phyloP scores from a whole-genome alignment of 2,797 vertebrate species.

The Sebastes matsubarae region DNA sequence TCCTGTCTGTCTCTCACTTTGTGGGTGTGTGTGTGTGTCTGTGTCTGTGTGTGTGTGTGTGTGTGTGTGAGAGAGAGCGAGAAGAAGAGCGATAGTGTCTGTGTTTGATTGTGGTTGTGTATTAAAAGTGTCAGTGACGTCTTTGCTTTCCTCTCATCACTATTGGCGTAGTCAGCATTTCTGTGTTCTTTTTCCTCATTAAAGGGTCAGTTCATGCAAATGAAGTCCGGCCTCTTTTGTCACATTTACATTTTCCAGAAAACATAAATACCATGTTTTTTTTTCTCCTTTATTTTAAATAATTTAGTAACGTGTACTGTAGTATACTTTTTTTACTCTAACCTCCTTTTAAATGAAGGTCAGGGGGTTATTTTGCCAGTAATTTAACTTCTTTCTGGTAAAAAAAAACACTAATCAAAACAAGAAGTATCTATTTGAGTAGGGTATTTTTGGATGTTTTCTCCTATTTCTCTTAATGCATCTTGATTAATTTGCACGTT shows the following conservation, averaged over 20 bases:
- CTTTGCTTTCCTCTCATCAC: not conserved
- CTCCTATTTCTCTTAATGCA: not conserved
- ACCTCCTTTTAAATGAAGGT: not conserved
- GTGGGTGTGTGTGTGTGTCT: conserved; percentile 5
- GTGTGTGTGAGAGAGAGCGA: not conserved
- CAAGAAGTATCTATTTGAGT: not conserved
- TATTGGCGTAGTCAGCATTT: not conserved
- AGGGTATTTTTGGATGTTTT: not conserved
- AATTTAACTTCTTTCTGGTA: not conserved
- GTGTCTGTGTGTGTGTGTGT: not conserved
- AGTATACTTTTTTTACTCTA: not conserved
- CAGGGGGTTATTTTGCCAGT: not conserved
- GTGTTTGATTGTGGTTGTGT: conserved; percentile 16
- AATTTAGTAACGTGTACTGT: not conserved
- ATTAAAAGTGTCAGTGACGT: not conserved
- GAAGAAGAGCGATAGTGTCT: not conserved
- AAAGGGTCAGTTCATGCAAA: not conserved
- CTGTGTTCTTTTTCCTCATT: not conserved
- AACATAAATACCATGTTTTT: not conserved
- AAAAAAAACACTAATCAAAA: not conserved
- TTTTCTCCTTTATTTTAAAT: not conserved
- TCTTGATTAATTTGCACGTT: conserved; percentile 21
- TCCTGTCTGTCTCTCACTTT: conserved; percentile 67
- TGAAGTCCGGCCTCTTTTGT: not conserved
- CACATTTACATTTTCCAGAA: too few relatives aligned